These are phyloP conservation scores for Papilio machaon DNA, from an alignment of 1,140 invertebrate genomes.

Conservation along the genomic window DNA sequence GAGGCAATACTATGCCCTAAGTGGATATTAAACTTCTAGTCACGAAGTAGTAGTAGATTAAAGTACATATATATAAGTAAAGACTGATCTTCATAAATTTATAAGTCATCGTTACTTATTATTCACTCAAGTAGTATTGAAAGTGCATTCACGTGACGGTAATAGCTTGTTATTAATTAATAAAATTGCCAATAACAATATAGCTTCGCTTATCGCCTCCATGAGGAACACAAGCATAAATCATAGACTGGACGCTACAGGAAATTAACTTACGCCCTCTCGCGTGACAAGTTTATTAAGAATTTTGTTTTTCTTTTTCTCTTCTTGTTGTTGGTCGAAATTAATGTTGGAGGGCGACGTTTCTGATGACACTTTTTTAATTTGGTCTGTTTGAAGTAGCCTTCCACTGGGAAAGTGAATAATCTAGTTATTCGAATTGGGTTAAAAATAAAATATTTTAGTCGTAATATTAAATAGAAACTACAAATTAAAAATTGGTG, in stretches of 20 bases:
- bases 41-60: too few species aligned
- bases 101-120: too few species aligned
- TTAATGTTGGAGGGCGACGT: conserved; percentile 50
- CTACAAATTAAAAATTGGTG: not conserved
- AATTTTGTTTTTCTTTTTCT: conserved; percentile 68
- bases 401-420: not conserved
- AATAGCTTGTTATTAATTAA: not conserved
- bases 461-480: not conserved
- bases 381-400: conserved; percentile 16
- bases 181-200: not conserved
- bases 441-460: not conserved
- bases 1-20: not conserved
- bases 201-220: not conserved
- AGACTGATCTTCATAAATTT: too few species aligned
- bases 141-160: too few species aligned
- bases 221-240: conserved; percentile 36
- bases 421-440: not conserved
- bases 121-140: too few species aligned
- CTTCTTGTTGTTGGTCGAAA: conserved; percentile 51
- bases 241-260: conserved; percentile 67
- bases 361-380: conserved; percentile 42
- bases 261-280: conserved; percentile 75
- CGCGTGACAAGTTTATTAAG: conserved; percentile 78
- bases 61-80: too few species aligned
- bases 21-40: too few species aligned